A percentile compares a stretch with the other conserved stretches of the same genome.
phyloP scores from a whole-genome alignment of 1,140 invertebrate genomes.

The Heliconius melpomene region DNA sequence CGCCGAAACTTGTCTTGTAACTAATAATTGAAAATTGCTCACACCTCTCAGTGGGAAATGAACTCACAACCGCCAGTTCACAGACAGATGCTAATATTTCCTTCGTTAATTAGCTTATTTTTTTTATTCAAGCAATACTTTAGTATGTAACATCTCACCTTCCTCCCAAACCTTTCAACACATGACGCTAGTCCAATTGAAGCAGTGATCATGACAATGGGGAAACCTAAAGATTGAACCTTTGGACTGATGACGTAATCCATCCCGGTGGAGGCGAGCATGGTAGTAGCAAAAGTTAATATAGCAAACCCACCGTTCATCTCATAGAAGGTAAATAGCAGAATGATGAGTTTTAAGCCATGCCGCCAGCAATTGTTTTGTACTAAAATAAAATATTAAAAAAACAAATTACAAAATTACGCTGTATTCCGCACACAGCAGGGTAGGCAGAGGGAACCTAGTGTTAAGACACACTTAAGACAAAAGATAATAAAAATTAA shows the following conservation, averaged over 20 bases:
- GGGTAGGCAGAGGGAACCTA: too few species aligned
- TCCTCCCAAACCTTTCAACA: conserved; percentile 57
- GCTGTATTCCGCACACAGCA: too few species aligned
- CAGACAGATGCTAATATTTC: too few species aligned
- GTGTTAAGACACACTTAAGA: too few species aligned
- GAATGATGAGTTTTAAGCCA: conserved; percentile 43
- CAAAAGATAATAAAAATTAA: too few species aligned
- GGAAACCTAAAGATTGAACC: conserved; percentile 54
- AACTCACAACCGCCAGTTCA: too few species aligned
- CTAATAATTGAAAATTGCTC: too few species aligned
- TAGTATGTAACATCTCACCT: conserved; percentile 40
- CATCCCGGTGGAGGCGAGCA: conserved; percentile 50
- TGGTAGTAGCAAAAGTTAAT: conserved; percentile 45
- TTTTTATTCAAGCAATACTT: too few species aligned
- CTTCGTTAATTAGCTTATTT: too few species aligned
- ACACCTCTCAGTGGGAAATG: too few species aligned
- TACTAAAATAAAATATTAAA: conserved; percentile 25
- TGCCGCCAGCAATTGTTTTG: conserved; percentile 41
- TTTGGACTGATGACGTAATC: conserved; percentile 52
- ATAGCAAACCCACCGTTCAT: conserved; percentile 45
- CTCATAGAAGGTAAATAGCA: conserved; percentile 42
- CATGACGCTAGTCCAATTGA: conserved; percentile 44
- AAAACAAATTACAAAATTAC: too few species aligned
- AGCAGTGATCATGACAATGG: conserved; percentile 54
- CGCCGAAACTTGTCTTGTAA: too few species aligned